Conservation (phyloP, 2,113 vertebrate species). For the Piaya cayana region DNA sequence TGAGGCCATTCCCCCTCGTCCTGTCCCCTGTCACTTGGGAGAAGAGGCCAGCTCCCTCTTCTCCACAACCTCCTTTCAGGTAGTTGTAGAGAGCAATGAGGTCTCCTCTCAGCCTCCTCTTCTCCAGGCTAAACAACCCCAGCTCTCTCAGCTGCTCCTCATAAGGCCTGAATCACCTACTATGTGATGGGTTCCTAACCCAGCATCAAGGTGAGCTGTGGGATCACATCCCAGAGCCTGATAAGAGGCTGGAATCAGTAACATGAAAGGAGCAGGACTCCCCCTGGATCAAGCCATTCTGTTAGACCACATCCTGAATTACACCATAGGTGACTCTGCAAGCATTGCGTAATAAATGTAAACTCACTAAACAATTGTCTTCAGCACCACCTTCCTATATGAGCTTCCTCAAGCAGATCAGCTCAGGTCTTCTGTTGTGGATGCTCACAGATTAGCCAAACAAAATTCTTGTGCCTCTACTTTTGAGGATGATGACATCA, state of each 20-base stretch:
- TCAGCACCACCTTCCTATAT: accelerated
- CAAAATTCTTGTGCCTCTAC: too few relatives aligned
- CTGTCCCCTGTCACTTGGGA: too few relatives aligned
- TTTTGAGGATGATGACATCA: neutral
- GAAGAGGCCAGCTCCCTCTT: too few relatives aligned
- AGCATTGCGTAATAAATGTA: accelerated
- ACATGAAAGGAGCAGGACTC: neutral
- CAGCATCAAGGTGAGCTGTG: neutral
- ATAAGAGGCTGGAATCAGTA: neutral
- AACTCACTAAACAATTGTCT: neutral
- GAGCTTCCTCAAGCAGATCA: neutral
- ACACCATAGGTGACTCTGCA: neutral
- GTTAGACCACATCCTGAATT: neutral
- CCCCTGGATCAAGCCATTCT: neutral
- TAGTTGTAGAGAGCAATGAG: too few relatives aligned
- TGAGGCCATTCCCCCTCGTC: too few relatives aligned
- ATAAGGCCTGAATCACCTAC: too few relatives aligned
- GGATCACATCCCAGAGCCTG: neutral
- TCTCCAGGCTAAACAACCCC: too few relatives aligned
- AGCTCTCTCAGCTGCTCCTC: too few relatives aligned
- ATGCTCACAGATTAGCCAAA: too few relatives aligned
- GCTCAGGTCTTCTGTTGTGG: accelerated
- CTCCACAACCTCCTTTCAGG: too few relatives aligned
- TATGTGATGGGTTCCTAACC: accelerated
- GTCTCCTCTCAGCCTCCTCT: too few relatives aligned